These are phyloP conservation scores for Drosophila nigromelanica DNA, from an alignment of 1,140 invertebrate genomes.

Conservation along the genomic window DNA sequence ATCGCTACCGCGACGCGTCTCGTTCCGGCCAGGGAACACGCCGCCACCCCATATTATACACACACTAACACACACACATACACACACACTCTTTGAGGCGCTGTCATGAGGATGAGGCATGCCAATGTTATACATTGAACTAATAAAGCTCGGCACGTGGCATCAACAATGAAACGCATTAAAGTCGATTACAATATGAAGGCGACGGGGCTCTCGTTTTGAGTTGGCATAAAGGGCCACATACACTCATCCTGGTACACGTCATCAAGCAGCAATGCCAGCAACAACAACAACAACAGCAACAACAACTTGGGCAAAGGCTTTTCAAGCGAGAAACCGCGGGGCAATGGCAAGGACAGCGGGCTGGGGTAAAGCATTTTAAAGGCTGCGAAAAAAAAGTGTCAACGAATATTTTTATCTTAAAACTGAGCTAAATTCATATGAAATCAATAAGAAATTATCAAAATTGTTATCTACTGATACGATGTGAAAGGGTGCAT, in stretches of 20 bases:
- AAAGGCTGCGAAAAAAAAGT: slow-evolving; percentile 2
- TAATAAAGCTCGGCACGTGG: slow-evolving; percentile 84
- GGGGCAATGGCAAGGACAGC: slow-evolving; percentile 15
- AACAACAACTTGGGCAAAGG: slow-evolving; percentile 27
- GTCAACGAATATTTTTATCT: neutral
- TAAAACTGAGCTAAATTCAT: neutral
- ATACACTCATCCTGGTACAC: slow-evolving; percentile 29
- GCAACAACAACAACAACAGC: too few relatives aligned
- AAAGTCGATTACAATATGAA: slow-evolving; percentile 84
- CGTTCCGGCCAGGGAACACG: slow-evolving; percentile 50
- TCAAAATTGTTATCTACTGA: neutral
- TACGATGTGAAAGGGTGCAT: too few relatives aligned
- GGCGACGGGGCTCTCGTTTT: slow-evolving; percentile 20
- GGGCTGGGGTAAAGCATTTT: neutral
- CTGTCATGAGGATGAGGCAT: slow-evolving; percentile 53
- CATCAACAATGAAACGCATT: slow-evolving; percentile 84
- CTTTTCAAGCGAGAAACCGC: slow-evolving; percentile 55
- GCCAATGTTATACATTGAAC: slow-evolving; percentile 81
- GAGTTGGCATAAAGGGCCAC: slow-evolving; percentile 9
- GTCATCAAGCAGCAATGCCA: slow-evolving; percentile 53
- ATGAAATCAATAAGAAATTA: neutral
- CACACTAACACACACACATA: neutral
- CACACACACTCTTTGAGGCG: slow-evolving; percentile 40
- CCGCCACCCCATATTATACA: slow-evolving; percentile 15
- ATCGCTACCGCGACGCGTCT: slow-evolving; percentile 57